Conservation (phyloP, 2,888 invertebrate genomes). For the Carcina quercana region DNA sequence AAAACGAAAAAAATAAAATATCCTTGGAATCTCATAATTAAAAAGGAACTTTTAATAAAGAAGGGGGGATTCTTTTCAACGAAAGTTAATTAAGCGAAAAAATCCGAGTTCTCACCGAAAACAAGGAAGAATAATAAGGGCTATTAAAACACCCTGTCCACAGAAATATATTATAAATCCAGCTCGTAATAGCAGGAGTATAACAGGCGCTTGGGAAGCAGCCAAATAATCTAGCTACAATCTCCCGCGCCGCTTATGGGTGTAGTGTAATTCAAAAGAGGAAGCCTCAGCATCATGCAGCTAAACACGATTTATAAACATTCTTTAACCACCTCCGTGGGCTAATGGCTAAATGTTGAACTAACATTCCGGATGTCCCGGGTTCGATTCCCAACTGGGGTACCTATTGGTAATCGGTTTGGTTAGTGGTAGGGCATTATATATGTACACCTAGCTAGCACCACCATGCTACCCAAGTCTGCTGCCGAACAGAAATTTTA, state of each 20-base stretch:
- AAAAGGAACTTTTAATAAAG: not conserved
- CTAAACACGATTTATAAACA: not conserved
- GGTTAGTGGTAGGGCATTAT: too few relatives aligned
- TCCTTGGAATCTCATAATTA: constrained; percentile 1
- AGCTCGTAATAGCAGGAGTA: not conserved
- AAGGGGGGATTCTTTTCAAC: constrained; percentile 1
- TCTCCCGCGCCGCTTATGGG: constrained; percentile 4
- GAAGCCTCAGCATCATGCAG: not conserved
- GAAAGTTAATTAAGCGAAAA: constrained; percentile 3
- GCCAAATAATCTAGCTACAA: constrained; percentile 43
- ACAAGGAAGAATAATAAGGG: constrained; percentile 3
- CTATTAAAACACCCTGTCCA: constrained; percentile 4
- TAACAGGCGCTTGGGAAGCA: constrained; percentile 24
- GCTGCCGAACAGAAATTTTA: too few relatives aligned
- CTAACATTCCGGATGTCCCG: too few relatives aligned
- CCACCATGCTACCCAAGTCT: too few relatives aligned
- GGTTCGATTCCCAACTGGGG: too few relatives aligned
- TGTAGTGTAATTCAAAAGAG: constrained; percentile 6
- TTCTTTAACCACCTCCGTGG: too few relatives aligned
- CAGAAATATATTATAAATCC: constrained; percentile 4
- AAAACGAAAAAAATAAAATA: not conserved
- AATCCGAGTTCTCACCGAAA: constrained; percentile 1
- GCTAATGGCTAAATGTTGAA: too few relatives aligned
- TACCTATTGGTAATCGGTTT: too few relatives aligned
- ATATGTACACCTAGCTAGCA: too few relatives aligned